phyloP scores from a whole-genome alignment of 1,140 invertebrate species.

The Drosophila willistoni region DNA sequence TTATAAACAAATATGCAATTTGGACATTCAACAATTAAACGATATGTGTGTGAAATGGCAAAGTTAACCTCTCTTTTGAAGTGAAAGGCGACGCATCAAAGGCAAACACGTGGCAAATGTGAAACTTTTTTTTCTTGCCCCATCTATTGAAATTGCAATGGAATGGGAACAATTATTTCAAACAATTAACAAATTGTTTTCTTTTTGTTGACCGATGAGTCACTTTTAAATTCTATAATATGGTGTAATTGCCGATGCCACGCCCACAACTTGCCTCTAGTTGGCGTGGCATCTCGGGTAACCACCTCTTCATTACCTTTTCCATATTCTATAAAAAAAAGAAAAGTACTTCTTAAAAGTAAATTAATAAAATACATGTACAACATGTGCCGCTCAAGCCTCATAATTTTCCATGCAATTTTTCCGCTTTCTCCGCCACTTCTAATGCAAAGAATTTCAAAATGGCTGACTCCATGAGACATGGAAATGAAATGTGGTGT shows the following conservation, averaged over 20 bases:
- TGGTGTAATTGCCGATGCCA: constrained; percentile 64
- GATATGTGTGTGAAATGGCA: constrained; percentile 35
- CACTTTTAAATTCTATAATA: constrained; percentile 41
- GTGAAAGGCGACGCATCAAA: constrained; percentile 61
- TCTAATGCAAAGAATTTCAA: constrained; percentile 60
- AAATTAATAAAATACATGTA: not conserved
- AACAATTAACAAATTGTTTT: constrained; percentile 24
- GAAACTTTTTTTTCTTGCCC: constrained; percentile 15
- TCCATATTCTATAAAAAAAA: not conserved
- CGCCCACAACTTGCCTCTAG: constrained; percentile 44
- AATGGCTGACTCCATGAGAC: constrained; percentile 51
- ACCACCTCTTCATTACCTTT: not conserved
- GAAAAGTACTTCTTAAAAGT: not conserved
- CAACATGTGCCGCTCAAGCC: constrained; percentile 36
- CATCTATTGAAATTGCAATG: not conserved
- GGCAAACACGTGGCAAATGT: constrained; percentile 70
- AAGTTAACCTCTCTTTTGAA: constrained; percentile 60
- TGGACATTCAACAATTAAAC: constrained; percentile 21
- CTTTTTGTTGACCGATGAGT: constrained; percentile 6
- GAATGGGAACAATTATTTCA: not conserved
- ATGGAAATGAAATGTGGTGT: constrained; percentile 35
- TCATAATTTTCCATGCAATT: constrained; percentile 46
- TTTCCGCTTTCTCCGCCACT: constrained; percentile 41
- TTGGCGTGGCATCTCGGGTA: constrained; percentile 12
- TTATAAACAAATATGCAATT: constrained; percentile 72